phyloP scores from a whole-genome alignment of 2,113 vertebrate genomes.

The Microcebus lehilahytsara region DNA sequence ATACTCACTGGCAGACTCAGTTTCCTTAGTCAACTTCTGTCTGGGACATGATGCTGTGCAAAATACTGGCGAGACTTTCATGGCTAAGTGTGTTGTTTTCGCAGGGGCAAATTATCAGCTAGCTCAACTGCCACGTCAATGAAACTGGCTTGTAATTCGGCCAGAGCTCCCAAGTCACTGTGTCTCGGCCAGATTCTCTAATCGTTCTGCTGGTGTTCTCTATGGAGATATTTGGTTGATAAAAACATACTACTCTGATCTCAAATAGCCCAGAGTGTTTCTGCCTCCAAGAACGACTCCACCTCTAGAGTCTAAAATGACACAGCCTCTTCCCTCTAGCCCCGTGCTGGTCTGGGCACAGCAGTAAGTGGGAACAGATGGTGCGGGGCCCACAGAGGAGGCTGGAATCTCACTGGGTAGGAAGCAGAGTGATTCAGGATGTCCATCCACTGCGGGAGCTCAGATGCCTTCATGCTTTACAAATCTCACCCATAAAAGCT shows the following conservation, averaged over 20 bases:
- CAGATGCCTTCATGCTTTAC: neutral
- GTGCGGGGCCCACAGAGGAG: fast-evolving
- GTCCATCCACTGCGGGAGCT: too few species aligned
- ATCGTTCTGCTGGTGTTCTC: neutral
- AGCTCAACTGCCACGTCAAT: neutral
- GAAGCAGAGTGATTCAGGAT: neutral
- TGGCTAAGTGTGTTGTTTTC: neutral
- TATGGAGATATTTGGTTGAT: neutral
- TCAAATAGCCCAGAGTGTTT: neutral
- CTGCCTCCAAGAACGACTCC: neutral
- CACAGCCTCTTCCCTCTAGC: neutral
- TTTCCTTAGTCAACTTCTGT: neutral
- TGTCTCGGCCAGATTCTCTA: neutral
- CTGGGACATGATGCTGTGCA: neutral
- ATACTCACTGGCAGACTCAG: neutral
- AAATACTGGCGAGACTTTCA: neutral
- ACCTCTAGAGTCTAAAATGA: neutral
- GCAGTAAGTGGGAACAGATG: neutral
- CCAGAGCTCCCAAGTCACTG: neutral
- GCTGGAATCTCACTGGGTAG: neutral
- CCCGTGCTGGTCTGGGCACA: too few species aligned
- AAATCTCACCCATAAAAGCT: neutral
- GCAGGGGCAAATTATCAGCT: neutral
- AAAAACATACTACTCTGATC: neutral
- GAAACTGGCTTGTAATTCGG: too few species aligned